Evolutionary conservation across 2,888 invertebrate species (phyloP).

Genomic region (Oscheius sp.): DNA sequence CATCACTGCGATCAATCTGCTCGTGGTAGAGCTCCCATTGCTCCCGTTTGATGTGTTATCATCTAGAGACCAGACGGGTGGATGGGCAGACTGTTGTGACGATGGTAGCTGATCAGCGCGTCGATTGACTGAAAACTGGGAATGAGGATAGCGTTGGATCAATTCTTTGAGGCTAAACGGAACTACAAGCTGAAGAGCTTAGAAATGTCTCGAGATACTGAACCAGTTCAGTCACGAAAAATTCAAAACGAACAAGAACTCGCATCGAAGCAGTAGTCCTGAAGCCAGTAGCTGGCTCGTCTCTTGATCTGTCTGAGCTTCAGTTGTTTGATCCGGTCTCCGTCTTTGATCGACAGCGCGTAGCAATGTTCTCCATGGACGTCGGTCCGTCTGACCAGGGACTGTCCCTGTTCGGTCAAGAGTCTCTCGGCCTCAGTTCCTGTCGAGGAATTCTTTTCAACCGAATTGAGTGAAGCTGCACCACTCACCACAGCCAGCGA

Average conservation of each 20-base stretch:
- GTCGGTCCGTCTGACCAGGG: constrained; percentile 55
- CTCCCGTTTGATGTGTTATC: constrained; percentile 44
- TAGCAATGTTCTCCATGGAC: constrained; percentile 38
- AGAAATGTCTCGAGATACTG: too few species aligned
- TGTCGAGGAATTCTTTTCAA: constrained; percentile 11
- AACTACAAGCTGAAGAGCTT: too few species aligned
- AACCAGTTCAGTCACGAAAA: too few species aligned
- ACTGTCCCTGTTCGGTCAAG: constrained; percentile 48
- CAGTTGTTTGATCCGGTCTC: constrained; percentile 45
- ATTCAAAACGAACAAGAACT: not conserved
- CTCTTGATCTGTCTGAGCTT: constrained; percentile 48
- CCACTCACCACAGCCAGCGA: too few species aligned
- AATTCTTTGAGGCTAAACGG: too few species aligned
- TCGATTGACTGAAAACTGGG: constrained; percentile 47
- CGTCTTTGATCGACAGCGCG: constrained; percentile 47
- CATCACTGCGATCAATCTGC: constrained; percentile 51
- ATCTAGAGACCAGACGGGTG: constrained; percentile 46
- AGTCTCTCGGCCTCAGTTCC: constrained; percentile 49
- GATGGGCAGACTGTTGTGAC: constrained; percentile 44
- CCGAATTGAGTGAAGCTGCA: too few species aligned
- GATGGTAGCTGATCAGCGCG: constrained; percentile 57
- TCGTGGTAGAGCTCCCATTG: constrained; percentile 64
- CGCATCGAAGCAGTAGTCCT: constrained; percentile 49
- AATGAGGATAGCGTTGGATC: too few species aligned
- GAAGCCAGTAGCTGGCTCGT: constrained; percentile 46